phyloP scores from a whole-genome alignment of 2,113 vertebrate genomes.

The Ctenodactylus gundi region DNA sequence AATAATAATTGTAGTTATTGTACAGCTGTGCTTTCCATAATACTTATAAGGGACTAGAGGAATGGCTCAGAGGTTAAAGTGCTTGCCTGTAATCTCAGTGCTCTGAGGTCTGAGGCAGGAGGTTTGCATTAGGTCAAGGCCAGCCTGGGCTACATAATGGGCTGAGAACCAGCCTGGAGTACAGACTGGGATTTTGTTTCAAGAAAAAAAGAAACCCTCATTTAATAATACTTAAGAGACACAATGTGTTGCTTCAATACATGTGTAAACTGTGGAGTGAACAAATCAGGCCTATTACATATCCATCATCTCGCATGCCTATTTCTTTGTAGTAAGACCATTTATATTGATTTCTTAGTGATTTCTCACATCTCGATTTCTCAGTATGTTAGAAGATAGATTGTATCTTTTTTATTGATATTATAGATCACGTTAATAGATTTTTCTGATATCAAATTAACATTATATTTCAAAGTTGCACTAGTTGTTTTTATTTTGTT shows the following conservation, averaged over 20 bases:
- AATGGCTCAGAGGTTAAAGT: no score
- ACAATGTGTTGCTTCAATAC: no score
- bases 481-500: background rate
- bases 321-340: background rate
- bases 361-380: background rate
- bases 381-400: background rate
- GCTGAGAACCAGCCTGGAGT: no score
- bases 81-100: no score
- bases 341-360: background rate
- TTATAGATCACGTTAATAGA: background rate
- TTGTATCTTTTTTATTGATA: background rate
- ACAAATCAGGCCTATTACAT: background rate
- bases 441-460: background rate
- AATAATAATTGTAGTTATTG: background rate
- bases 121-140: no score
- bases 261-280: no score
- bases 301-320: background rate
- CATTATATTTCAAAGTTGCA: background rate
- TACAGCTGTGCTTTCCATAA: no score
- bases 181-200: no score
- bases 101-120: no score
- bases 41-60: no score
- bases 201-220: no score
- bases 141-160: no score
- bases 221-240: background rate